Evolutionary conservation across 2,797 vertebrate species (phyloP).

Genomic region (Balearica regulorum): DNA sequence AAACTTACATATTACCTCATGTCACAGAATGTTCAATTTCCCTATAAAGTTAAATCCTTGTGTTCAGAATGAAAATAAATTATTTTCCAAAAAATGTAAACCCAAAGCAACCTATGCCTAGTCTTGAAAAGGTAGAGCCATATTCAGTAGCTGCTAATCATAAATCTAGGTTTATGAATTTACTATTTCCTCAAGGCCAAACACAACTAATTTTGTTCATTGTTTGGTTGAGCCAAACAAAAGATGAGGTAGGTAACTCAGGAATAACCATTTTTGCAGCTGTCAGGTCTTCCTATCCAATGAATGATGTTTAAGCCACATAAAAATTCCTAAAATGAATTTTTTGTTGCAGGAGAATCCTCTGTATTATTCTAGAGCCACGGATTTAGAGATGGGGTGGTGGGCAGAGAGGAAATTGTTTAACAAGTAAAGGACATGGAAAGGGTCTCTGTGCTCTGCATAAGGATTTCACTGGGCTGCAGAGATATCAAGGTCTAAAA

Average conservation of each 20-base stretch:
- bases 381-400: neutral
- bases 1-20: neutral
- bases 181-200: neutral
- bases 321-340: neutral
- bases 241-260: neutral
- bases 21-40: neutral
- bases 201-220: neutral
- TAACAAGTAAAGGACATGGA: neutral
- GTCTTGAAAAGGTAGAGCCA: neutral
- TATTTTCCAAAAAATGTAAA: neutral
- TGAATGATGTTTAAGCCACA: neutral
- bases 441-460: neutral
- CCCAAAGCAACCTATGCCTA: neutral
- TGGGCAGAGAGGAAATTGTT: neutral
- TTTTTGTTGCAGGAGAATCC: neutral
- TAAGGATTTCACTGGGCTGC: neutral
- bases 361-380: neutral
- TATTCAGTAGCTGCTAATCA: neutral
- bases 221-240: neutral
- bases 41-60: neutral
- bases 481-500: neutral
- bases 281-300: neutral
- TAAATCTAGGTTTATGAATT: neutral
- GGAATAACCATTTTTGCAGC: neutral
- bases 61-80: neutral